These are phyloP conservation scores for Parapristionchus giblindavisi DNA, from an alignment of 2,888 invertebrate species.

Conservation along the genomic window DNA sequence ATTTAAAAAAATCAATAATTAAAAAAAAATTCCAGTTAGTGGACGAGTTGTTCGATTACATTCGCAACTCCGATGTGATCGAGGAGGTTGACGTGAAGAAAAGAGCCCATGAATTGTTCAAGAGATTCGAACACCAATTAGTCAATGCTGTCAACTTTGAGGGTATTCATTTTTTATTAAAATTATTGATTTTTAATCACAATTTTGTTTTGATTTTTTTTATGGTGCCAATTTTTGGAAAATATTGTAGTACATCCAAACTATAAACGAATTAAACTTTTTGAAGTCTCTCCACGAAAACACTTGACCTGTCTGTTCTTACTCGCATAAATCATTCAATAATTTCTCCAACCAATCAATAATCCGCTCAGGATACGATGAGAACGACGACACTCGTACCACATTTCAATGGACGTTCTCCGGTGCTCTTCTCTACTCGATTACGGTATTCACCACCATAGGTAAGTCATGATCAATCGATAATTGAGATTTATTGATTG, in stretches of 20 bases:
- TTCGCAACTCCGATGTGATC: constrained; percentile 67
- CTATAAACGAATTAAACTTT: background rate
- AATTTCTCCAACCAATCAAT: background rate
- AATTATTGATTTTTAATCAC: background rate
- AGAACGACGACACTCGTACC: constrained; percentile 63
- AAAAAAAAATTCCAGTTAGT: constrained; percentile 54
- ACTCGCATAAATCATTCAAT: too few relatives aligned
- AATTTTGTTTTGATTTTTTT: too few relatives aligned
- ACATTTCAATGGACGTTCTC: constrained; percentile 72
- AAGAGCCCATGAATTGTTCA: constrained; percentile 65
- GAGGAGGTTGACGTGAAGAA: constrained; percentile 57
- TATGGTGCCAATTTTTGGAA: too few relatives aligned
- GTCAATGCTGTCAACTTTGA: constrained; percentile 71
- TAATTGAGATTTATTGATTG: background rate
- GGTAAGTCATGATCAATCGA: constrained; percentile 61
- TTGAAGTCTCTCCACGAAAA: background rate
- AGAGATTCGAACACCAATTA: constrained; percentile 70
- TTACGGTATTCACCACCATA: constrained; percentile 72
- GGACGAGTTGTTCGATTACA: constrained; percentile 68
- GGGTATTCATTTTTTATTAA: constrained; percentile 48
- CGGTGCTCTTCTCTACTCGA: constrained; percentile 72
- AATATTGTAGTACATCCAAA: too few relatives aligned
- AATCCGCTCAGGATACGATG: constrained; percentile 67
- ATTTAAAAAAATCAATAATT: background rate
- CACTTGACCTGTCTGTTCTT: background rate